Evolutionary conservation across 2,888 invertebrate species (phyloP), one percentile per base, ranked within the genome.

Genomic region (Tortrix viridana): DNA sequence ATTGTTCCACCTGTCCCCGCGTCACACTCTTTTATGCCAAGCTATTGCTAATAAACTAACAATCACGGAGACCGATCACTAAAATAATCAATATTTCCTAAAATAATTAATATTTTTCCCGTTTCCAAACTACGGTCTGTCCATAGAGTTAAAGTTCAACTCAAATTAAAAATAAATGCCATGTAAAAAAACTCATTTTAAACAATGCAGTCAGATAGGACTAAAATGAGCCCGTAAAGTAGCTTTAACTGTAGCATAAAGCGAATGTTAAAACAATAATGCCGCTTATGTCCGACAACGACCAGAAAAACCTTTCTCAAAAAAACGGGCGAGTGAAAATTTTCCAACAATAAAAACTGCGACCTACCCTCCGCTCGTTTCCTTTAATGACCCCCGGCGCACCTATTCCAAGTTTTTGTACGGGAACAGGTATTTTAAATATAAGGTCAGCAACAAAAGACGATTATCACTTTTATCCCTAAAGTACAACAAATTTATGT

Each of bases 351-450:
- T 58, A 63, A 60, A 63, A 63, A 47, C 26, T 22, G 52, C 18
- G 52, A 41, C 41, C 41, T 26, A 32, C 52, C 52, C 44, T 57
- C 63, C 53, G 52, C 63, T 63, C 63, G 58, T 63, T 63, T 48
- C 47, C 52, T 58, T 63, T 63, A 63, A 63, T 63, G 58, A 48
- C 32, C 46, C 63, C 58, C 63, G 32, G 20, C 63, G 32, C 57
- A 43, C 57, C 63, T 47, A 63, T 63, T 63, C 50, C 52, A 53
- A 63, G 47, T 52, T 63, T 63, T 60, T 63, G 47, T 63, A 47
- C 53, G 53, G 16, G 26, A 57, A 62, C 63, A 58, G 52, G 58
- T 63, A 63, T 63, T 63, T 63, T 58, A 63, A 63, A 63, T 58
- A 53, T 9, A 58, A 58, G 63, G 63, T 63, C 57, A 57, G 57